Evolutionary conservation across 2,113 vertebrate genomes (phyloP).

Genomic region (Hyaena hyaena): DNA sequence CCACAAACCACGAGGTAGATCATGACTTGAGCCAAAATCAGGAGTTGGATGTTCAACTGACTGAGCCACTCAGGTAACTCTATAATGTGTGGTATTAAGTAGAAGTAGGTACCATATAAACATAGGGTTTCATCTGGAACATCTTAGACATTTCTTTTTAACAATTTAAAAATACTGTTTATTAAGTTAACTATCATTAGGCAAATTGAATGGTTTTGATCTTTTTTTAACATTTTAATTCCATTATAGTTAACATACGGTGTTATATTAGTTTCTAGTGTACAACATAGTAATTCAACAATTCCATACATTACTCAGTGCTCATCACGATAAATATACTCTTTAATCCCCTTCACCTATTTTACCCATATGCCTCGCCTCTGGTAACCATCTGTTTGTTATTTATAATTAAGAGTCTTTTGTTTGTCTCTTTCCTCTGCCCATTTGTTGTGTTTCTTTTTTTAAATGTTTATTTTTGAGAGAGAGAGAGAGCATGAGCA

Average conservation of each 20-base stretch:
- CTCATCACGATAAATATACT: neutral
- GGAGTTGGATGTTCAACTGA: too few species aligned
- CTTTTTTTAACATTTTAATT: conserved; percentile 21
- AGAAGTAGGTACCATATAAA: neutral
- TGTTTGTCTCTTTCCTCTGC: neutral
- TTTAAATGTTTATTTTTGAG: too few species aligned
- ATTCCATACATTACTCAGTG: neutral
- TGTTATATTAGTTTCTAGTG: neutral
- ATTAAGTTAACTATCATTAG: neutral
- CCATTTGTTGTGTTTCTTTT: neutral
- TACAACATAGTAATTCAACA: neutral
- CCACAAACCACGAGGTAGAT: too few species aligned
- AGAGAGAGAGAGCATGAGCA: too few species aligned
- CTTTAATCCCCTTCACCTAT: neutral
- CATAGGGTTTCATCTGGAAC: neutral
- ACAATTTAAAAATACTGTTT: neutral
- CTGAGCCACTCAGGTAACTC: too few species aligned
- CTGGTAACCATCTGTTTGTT: neutral
- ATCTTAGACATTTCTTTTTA: conserved; percentile 17
- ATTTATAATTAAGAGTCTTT: neutral
- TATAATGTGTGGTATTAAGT: neutral
- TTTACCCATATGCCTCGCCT: neutral
- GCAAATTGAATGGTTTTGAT: conserved; percentile 1
- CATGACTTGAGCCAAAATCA: too few species aligned
- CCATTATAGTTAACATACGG: neutral